Percentiles rank a stretch among this genome's conserved stretches.
Evolutionary conservation across 2,797 vertebrate species (phyloP).

Genomic region (Artibeus lituratus): DNA sequence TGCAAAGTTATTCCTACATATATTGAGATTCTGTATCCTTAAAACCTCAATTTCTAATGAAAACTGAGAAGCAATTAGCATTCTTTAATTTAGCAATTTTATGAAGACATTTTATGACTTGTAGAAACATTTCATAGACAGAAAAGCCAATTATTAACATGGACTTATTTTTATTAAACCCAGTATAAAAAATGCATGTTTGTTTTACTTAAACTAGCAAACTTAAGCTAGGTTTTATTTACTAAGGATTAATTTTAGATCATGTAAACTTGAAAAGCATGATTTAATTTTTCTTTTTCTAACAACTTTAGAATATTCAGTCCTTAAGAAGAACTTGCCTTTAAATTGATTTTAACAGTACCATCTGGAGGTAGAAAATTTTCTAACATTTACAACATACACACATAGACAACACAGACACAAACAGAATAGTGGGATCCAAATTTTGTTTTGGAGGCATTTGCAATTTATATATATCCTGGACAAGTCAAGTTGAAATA

Average conservation of each 20-base stretch:
- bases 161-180: not conserved
- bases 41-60: not conserved
- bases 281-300: not conserved
- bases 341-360: not conserved
- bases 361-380: not conserved
- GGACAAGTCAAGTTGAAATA: not conserved
- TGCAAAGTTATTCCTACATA: not conserved
- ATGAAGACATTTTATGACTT: not conserved
- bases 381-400: not conserved
- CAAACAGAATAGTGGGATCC: not conserved
- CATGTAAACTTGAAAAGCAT: not conserved
- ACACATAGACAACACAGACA: not conserved
- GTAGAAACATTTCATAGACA: not conserved
- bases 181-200: not conserved
- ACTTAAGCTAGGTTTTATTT: not conserved
- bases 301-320: not conserved
- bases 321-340: not conserved
- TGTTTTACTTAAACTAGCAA: not conserved
- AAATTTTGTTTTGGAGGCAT: not conserved
- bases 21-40: not conserved
- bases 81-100: not conserved
- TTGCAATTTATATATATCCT: not conserved
- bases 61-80: not conserved
- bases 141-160: not conserved
- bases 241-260: not conserved